Conservation (phyloP, 2,113 vertebrate genomes). For the Pholis gunnellus region DNA sequence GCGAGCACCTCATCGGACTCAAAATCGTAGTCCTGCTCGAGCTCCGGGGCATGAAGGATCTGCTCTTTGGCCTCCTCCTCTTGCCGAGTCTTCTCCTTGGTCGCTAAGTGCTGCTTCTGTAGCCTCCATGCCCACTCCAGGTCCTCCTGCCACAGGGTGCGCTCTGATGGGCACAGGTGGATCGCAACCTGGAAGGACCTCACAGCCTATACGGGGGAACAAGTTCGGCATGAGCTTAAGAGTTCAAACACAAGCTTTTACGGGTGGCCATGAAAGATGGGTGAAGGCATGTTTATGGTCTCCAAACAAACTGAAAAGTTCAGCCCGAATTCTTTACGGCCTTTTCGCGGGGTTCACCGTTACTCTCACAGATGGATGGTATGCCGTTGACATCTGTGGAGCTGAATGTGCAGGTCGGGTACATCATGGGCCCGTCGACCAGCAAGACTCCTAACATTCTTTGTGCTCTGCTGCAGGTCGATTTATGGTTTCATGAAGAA, state of each 20-base stretch:
- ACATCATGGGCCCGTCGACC: not conserved
- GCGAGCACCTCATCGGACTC: conserved; percentile 96
- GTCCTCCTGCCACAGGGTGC: conserved; percentile 92
- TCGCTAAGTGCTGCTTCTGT: conserved; percentile 82
- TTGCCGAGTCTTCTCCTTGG: conserved; percentile 70
- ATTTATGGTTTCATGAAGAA: conserved; percentile 43
- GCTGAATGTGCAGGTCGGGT: not conserved
- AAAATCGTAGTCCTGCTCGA: conserved; percentile 94
- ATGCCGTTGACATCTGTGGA: not conserved
- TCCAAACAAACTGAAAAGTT: not conserved
- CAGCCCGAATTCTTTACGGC: not conserved
- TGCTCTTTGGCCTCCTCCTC: conserved; percentile 76
- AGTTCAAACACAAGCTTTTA: conserved; percentile 3
- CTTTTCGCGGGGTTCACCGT: not conserved
- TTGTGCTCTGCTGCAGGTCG: not conserved
- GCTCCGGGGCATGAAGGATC: conserved; percentile 80
- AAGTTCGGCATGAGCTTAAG: conserved; percentile 26
- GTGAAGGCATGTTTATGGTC: not conserved
- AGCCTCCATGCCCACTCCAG: conserved; percentile 90
- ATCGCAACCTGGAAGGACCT: conserved; percentile 94
- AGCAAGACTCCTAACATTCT: not conserved
- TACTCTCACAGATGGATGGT: not conserved
- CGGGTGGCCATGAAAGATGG: not conserved
- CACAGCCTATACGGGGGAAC: conserved; percentile 85
- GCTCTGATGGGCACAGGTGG: conserved; percentile 90